Conservation (phyloP, 2,888 invertebrate genomes). For the Zhengitettix transpicula region DNA sequence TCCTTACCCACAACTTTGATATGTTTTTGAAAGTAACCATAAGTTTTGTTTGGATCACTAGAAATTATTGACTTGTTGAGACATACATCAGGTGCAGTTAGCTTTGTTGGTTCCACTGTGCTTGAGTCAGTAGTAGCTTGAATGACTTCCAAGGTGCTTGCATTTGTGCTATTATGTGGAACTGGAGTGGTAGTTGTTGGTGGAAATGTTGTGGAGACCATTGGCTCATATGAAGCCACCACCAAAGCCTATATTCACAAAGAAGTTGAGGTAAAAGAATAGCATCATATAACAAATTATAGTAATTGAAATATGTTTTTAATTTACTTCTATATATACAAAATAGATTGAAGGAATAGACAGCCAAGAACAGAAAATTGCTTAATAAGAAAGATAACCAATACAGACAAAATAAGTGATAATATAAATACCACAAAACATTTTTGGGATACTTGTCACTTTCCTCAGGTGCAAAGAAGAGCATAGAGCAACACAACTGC, state of each 20-base stretch:
- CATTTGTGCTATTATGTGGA: neutral
- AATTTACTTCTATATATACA: too few relatives aligned
- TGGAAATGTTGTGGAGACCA: conserved; percentile 15
- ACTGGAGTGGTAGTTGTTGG: conserved; percentile 13
- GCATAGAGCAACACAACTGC: too few relatives aligned
- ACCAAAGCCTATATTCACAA: conserved; percentile 36
- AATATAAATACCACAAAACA: too few relatives aligned
- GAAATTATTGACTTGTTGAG: conserved; percentile 41
- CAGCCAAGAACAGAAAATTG: too few relatives aligned
- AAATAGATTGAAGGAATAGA: too few relatives aligned
- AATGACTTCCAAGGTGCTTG: conserved; percentile 4
- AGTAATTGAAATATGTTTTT: too few relatives aligned
- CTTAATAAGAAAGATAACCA: too few relatives aligned
- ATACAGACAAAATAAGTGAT: too few relatives aligned
- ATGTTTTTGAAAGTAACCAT: conserved; percentile 52
- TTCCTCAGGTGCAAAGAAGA: too few relatives aligned
- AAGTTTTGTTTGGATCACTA: conserved; percentile 45
- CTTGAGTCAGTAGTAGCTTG: conserved; percentile 7
- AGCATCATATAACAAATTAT: too few relatives aligned
- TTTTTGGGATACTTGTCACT: too few relatives aligned
- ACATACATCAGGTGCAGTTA: conserved; percentile 33
- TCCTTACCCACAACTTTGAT: conserved; percentile 49
- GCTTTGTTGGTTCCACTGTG: neutral
- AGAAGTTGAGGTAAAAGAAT: too few relatives aligned
- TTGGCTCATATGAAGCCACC: conserved; percentile 45